These are phyloP conservation scores for Drosophila pseudoobscura DNA, from an alignment of 1,140 invertebrate genomes.

Conservation along the genomic window DNA sequence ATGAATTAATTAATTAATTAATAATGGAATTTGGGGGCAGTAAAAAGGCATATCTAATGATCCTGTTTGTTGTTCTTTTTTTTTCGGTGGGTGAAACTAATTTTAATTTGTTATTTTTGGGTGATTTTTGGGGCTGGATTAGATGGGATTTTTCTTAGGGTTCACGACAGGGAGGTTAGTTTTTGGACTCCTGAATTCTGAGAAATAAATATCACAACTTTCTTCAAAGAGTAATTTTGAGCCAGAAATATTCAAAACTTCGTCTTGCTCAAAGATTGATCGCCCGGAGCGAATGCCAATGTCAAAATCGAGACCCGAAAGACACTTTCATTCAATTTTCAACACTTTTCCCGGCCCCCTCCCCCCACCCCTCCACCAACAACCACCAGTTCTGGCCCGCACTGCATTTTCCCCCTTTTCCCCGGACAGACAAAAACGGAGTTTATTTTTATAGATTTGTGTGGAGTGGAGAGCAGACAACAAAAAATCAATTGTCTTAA, in stretches of 20 bases:
- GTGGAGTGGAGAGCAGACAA: slow-evolving; percentile 31
- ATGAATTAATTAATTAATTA: slow-evolving; percentile 52
- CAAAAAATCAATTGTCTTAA: slow-evolving; percentile 74
- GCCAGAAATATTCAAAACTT: not conserved
- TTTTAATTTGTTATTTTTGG: slow-evolving; percentile 7
- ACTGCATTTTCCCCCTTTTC: slow-evolving; percentile 19
- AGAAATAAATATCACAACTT: no score
- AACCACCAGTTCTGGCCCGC: slow-evolving; percentile 30
- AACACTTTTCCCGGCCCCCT: slow-evolving; percentile 39
- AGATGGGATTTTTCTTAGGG: no score
- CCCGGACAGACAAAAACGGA: slow-evolving; percentile 23
- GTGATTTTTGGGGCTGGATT: not conserved
- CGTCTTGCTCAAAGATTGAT: slow-evolving; percentile 25
- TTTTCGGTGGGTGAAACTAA: slow-evolving; percentile 12
- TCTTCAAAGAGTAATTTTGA: no score
- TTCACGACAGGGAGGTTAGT: no score
- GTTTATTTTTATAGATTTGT: slow-evolving; percentile 59
- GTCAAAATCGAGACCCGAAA: slow-evolving; percentile 37
- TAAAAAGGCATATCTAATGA: slow-evolving; percentile 15
- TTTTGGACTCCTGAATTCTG: no score
- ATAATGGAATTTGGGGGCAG: slow-evolving; percentile 10
- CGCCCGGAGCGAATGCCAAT: slow-evolving; percentile 55
- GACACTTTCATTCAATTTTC: slow-evolving; percentile 59
- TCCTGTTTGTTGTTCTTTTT: slow-evolving; percentile 12
- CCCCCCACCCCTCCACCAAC: slow-evolving; percentile 2